phyloP scores from a whole-genome alignment of 2,797 vertebrate genomes.

The Halcyon smyrnensis region DNA sequence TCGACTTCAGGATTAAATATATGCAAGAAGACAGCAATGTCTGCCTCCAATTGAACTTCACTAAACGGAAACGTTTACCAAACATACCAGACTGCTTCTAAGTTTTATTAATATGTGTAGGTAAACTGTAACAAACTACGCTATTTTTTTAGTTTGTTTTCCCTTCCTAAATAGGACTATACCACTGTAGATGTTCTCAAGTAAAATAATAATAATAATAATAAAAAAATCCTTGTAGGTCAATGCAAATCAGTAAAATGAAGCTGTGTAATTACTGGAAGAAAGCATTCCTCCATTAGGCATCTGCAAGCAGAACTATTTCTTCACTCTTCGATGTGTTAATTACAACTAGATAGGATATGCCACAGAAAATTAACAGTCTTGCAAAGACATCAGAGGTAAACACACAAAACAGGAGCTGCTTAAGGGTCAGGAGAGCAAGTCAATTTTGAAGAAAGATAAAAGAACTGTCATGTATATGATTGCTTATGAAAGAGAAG shows the following conservation, averaged over 20 bases:
- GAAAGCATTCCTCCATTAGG: conserved; percentile 74
- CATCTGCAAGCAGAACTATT: conserved; percentile 74
- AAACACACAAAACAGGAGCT: conserved; percentile 79
- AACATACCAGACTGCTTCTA: background rate
- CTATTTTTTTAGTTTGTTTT: background rate
- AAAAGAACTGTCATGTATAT: conserved; percentile 83
- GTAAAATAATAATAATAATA: background rate
- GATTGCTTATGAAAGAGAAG: conserved; percentile 79
- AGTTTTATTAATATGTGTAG: background rate
- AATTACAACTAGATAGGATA: conserved; percentile 83
- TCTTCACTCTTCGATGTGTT: conserved; percentile 77
- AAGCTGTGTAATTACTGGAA: conserved; percentile 72
- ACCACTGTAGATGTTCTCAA: background rate
- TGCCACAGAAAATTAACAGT: conserved; percentile 83
- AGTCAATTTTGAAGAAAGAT: conserved; percentile 83
- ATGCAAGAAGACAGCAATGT: background rate
- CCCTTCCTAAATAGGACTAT: background rate
- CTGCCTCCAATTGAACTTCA: conserved; percentile 32
- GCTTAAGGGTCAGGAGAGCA: conserved; percentile 79
- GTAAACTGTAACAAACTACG: background rate
- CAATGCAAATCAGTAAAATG: conserved; percentile 47
- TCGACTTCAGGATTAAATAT: background rate
- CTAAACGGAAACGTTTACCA: background rate
- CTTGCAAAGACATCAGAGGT: conserved; percentile 79
- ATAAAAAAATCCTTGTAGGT: conserved; percentile 13